Evolutionary conservation across 2,888 invertebrate species (phyloP).

Genomic region (Caenorhabditis afra): DNA sequence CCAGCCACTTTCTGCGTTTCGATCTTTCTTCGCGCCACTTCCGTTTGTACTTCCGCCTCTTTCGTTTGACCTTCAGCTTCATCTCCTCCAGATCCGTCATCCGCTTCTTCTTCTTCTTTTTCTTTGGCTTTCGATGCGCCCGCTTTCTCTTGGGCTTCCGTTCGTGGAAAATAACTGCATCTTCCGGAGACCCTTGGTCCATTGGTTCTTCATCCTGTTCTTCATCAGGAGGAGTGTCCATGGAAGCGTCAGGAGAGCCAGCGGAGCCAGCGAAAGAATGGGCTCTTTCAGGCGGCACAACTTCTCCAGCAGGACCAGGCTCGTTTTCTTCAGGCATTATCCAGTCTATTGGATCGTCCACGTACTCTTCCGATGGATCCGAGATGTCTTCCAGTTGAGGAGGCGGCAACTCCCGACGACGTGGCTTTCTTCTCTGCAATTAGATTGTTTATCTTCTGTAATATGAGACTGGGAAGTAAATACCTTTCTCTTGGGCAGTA

Average conservation of each 20-base stretch:
- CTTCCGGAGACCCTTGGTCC: neutral
- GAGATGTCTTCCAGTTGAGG: too few relatives aligned
- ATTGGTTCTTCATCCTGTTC: neutral
- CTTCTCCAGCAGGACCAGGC: too few relatives aligned
- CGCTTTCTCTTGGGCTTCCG: neutral
- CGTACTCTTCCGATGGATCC: too few relatives aligned
- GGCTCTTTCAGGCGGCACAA: too few relatives aligned
- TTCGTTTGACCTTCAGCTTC: neutral
- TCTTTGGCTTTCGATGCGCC: neutral
- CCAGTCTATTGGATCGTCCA: too few relatives aligned
- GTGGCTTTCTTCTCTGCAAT: too few relatives aligned
- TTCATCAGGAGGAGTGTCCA: neutral
- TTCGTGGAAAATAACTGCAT: neutral
- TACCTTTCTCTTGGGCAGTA: neutral
- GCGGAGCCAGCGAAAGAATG: too few relatives aligned
- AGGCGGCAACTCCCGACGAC: too few relatives aligned
- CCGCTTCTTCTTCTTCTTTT: slow-evolving; percentile 14
- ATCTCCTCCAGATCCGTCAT: slow-evolving; percentile 1
- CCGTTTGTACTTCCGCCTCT: slow-evolving; percentile 1
- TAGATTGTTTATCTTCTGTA: too few relatives aligned
- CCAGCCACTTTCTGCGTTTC: slow-evolving; percentile 3
- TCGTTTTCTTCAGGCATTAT: too few relatives aligned
- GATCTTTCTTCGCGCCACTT: slow-evolving; percentile 6
- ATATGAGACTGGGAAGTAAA: too few relatives aligned
- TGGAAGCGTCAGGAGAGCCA: too few relatives aligned